Percentiles rank a stretch among this genome's conserved stretches.
These are phyloP conservation scores for Pseudomyrmex dendroicus DNA, from an alignment of 1,140 invertebrate genomes.

Conservation along the genomic window DNA sequence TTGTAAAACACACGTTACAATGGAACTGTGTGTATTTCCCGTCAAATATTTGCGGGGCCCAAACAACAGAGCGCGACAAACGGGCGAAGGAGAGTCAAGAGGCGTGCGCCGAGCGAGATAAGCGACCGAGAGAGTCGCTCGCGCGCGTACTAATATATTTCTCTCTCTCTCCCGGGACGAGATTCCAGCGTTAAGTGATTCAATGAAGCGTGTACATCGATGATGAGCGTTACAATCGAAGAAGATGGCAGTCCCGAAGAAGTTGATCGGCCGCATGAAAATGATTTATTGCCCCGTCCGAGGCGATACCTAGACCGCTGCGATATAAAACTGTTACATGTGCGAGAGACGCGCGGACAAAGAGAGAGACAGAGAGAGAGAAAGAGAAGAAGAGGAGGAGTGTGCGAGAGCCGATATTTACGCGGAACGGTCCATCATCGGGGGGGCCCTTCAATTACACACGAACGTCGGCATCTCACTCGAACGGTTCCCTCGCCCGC, in stretches of 20 bases:
- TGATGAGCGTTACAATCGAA: conserved; percentile 13
- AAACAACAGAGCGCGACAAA: conserved; percentile 15
- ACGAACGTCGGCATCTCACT: conserved; percentile 34
- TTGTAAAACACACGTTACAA: conserved; percentile 13
- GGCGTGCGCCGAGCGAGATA: conserved; percentile 4
- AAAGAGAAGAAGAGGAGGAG: not conserved
- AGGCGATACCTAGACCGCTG: conserved; percentile 10
- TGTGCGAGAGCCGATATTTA: conserved; percentile 36
- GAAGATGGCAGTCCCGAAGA: conserved; percentile 2
- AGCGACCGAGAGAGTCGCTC: not conserved
- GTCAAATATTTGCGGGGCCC: conserved; percentile 41
- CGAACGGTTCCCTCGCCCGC: not conserved
- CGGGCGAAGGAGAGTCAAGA: not conserved
- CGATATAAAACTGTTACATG: not conserved
- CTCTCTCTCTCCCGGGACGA: not conserved
- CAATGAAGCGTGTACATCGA: not conserved
- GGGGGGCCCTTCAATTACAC: conserved; percentile 33
- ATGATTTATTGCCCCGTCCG: conserved; percentile 48
- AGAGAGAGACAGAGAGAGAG: too few species aligned
- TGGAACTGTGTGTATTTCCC: not conserved
- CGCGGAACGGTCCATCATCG: conserved; percentile 6
- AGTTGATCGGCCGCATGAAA: conserved; percentile 32
- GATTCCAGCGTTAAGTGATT: not conserved
- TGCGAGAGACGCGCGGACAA: not conserved
- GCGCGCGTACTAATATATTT: too few species aligned